These are phyloP conservation scores for Agrilus mali DNA, from an alignment of 2,888 invertebrate genomes.

Conservation along the genomic window DNA sequence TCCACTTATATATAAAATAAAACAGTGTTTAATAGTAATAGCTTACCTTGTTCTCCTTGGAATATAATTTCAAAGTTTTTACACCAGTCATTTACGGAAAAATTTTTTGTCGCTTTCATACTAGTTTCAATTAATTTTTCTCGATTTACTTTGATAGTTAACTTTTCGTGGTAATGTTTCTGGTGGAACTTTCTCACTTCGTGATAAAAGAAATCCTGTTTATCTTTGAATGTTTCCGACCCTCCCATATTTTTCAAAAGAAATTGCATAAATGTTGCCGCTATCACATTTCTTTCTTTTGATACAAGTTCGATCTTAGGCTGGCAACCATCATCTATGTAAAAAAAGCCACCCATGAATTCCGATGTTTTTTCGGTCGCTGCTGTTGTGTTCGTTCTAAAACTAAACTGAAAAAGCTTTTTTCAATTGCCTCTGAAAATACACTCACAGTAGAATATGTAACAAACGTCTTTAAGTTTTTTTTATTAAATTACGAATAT, in stretches of 20 bases:
- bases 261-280: slow-evolving; percentile 85
- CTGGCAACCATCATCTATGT: slow-evolving; percentile 85
- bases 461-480: too few relatives aligned
- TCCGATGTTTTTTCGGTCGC: slow-evolving; percentile 40
- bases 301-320: slow-evolving; percentile 72
- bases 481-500: too few relatives aligned
- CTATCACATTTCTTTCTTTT: slow-evolving; percentile 78
- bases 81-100: slow-evolving; percentile 86
- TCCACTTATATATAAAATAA: neutral
- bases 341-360: slow-evolving; percentile 44
- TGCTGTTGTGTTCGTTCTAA: slow-evolving; percentile 41
- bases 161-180: slow-evolving; percentile 76
- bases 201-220: slow-evolving; percentile 53
- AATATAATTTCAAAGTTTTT: slow-evolving; percentile 87
- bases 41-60: slow-evolving; percentile 79
- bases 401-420: slow-evolving; percentile 44
- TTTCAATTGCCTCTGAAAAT: too few relatives aligned
- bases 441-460: too few relatives aligned
- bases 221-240: slow-evolving; percentile 84
- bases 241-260: slow-evolving; percentile 89
- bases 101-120: slow-evolving; percentile 76
- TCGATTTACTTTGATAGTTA: slow-evolving; percentile 68
- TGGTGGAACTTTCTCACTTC: slow-evolving; percentile 72
- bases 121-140: slow-evolving; percentile 70
- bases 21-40: neutral